Base-by-base conservation (phyloP, 2,113 vertebrate genomes). In the Mustela nigripes region DNA sequence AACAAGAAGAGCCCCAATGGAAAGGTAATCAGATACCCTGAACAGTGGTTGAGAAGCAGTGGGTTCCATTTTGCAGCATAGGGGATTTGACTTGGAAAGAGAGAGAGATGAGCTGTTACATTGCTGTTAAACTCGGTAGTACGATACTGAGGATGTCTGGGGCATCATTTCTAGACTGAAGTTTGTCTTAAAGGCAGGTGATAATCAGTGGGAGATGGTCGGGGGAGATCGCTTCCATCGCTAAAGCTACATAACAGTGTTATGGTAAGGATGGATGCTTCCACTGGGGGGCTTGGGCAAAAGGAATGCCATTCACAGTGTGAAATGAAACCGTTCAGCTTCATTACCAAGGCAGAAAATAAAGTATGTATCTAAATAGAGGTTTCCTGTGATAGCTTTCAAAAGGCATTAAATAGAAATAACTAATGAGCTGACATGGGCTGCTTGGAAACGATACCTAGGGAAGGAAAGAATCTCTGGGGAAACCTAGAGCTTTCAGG, bases 1-100 rank as follows among this genome's bases (percentile, higher is more conserved):
- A 99, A 99, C 96, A 97, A 97, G 87, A 99, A 99, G 98, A 99
- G 98, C 96, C 99, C 99, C 10, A 98, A 98, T 33, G 99, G 99
- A 98, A 99, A 99, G 99, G 99, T 99, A 99, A 99, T 93, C 24
- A n/a, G 14, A 12, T 24, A 12, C 26, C 50, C 36, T n/a, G 21
- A 42, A 39, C 24, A 42, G 16, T 33, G 42, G 50, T 21, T 9
- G n/a, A 78, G 80, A 50, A 63, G 63, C n/a, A 22, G 14, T 15
- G 22, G 31, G 5, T 45, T 92, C 95, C 21, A 24, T 58, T 56
- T 39, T 56, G 42, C n/a, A 82, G 58, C 84, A 56, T 0, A 6
- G 11, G 50, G 21, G 11, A 62, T 69, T 42, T 78, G 65, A 82
- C 8, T 76, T 42, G 36, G 69, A 31, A 60, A 92, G 39, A 56